phyloP scores from a whole-genome alignment of 1,140 invertebrate species.

The Leptestheria dahalacensis region DNA sequence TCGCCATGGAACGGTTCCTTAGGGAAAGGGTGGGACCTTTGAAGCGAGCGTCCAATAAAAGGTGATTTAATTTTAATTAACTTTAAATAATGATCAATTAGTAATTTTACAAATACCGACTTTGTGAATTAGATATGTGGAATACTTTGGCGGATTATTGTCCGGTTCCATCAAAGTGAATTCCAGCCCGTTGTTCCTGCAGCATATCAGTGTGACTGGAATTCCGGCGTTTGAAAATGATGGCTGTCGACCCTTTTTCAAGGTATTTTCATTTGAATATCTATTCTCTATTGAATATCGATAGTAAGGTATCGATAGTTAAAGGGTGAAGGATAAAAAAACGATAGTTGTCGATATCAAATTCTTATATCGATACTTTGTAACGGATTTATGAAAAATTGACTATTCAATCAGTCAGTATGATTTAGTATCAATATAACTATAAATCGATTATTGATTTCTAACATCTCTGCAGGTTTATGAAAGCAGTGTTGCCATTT shows the following conservation, averaged over 20 bases:
- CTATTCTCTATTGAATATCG: too few species aligned
- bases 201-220: conserved; percentile 68
- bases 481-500: conserved; percentile 67
- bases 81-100: too few species aligned
- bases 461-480: conserved; percentile 44
- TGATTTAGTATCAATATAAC: too few species aligned
- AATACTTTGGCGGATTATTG: conserved; percentile 73
- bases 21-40: conserved; percentile 69
- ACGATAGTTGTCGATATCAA: too few species aligned
- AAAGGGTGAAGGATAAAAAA: too few species aligned
- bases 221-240: conserved; percentile 59
- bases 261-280: too few species aligned
- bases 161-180: conserved; percentile 74
- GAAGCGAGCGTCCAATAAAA: conserved; percentile 70
- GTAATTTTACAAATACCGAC: conserved; percentile 29
- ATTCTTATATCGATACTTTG: too few species aligned
- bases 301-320: too few species aligned
- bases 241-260: conserved; percentile 60
- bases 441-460: conserved; percentile 22
- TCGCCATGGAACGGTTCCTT: conserved; percentile 78
- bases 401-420: too few species aligned
- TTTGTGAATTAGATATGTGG: conserved; percentile 54
- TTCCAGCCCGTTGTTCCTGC: conserved; percentile 65
- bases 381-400: too few species aligned
- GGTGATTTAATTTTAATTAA: conserved; percentile 37